phyloP scores from a whole-genome alignment of 2,888 invertebrate species.

The Synergus gifuensis region DNA sequence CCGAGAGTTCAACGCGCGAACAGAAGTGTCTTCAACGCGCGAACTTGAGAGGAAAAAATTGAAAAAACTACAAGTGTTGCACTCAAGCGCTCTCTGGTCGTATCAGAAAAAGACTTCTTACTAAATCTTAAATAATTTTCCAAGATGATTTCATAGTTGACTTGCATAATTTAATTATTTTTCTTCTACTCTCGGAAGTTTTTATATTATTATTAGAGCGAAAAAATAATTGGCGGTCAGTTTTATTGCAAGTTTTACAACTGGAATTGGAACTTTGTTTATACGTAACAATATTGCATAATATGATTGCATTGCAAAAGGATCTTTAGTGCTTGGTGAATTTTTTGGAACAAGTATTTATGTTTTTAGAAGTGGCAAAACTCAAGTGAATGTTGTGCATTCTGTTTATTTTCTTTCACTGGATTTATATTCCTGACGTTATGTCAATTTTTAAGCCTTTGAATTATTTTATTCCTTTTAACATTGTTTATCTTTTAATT shows the following conservation, averaged over 20 bases:
- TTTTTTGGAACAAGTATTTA: no score
- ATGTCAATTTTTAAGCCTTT: no score
- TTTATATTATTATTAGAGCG: no score
- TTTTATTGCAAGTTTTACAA: background rate
- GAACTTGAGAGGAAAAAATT: background rate
- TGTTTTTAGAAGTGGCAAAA: background rate
- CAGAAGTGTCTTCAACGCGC: slow-evolving; percentile 17
- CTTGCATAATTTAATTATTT: background rate
- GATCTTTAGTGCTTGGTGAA: no score
- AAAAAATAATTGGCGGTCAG: background rate
- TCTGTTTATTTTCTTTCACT: background rate
- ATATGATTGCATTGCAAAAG: background rate
- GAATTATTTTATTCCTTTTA: no score
- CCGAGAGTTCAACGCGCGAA: slow-evolving; percentile 35
- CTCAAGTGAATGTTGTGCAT: background rate
- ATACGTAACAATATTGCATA: background rate
- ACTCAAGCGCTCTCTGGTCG: background rate
- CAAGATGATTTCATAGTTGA: background rate
- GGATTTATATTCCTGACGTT: no score
- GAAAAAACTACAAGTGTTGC: background rate
- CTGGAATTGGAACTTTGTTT: background rate
- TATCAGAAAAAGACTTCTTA: background rate
- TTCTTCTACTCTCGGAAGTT: background rate
- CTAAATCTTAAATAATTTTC: background rate
- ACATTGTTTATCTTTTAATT: no score